Conservation (phyloP, 1,140 invertebrate species). For the Conopomorpha cramerella region DNA sequence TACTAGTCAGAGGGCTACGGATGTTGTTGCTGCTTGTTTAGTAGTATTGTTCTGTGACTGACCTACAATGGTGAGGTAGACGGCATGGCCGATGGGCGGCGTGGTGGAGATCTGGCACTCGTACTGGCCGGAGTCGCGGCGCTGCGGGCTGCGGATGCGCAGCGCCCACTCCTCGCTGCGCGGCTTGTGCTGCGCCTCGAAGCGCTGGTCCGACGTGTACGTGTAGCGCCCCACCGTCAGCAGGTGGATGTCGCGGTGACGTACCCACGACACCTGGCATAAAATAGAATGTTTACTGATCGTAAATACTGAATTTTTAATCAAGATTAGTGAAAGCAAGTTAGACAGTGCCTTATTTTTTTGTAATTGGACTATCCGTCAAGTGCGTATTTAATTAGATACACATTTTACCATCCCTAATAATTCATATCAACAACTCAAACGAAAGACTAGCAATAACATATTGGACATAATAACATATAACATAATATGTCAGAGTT, state of each 20-base stretch:
- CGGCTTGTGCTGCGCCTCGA: constrained; percentile 71
- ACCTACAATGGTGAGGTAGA: constrained; percentile 81
- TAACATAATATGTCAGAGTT: too few relatives aligned
- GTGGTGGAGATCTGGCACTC: constrained; percentile 89
- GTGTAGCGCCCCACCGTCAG: constrained; percentile 79
- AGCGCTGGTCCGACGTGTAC: constrained; percentile 80
- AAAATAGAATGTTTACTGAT: constrained; percentile 9
- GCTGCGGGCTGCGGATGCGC: constrained; percentile 74
- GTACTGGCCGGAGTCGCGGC: constrained; percentile 80
- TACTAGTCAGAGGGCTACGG: background rate
- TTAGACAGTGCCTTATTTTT: too few relatives aligned
- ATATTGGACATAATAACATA: too few relatives aligned
- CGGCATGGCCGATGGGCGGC: constrained; percentile 78
- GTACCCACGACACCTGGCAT: constrained; percentile 79
- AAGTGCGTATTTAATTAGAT: too few relatives aligned
- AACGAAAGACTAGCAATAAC: too few relatives aligned
- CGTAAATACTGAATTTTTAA: background rate
- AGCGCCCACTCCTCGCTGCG: constrained; percentile 77
- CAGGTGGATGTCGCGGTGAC: constrained; percentile 79
- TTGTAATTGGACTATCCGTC: too few relatives aligned
- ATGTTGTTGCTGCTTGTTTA: background rate
- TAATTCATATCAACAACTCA: too few relatives aligned
- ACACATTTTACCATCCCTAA: too few relatives aligned
- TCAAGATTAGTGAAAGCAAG: too few relatives aligned
- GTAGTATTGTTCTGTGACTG: constrained; percentile 43